Evolutionary conservation across 2,797 vertebrate species (phyloP), one percentile per base, ranked within the genome.

Genomic region (Pangasius macronema): DNA sequence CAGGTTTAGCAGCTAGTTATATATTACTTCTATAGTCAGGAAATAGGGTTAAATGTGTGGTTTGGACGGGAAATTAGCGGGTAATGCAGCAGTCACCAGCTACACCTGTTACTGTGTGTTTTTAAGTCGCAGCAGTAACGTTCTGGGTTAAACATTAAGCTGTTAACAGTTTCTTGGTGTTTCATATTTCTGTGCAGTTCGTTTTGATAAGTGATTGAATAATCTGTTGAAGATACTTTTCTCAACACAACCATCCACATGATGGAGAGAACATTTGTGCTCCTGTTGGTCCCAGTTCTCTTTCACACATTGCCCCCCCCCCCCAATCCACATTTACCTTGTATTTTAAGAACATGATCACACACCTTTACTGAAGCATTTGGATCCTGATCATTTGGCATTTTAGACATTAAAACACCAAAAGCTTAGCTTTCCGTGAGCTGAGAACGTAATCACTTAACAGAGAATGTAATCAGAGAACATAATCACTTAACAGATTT

Each of bases 81-180:
- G n/a, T 13, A 68, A 83, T 67, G 82, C 82, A 68, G 63, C 63
- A 63, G 68, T 83, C 82, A 83, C 46, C 2, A 36, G 63, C 46
- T 81, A 14, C 39, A 10, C 39, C 59, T 22, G 81, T 51, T 63
- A 10, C n/a, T 22, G 18, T 53, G 18, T 67, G n/a, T 68, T 83
- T 83, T 49, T 14, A 33, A 67, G 46, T 67, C 16, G 22, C n/a
- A 14, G n/a, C 42, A 49, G 9, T 33, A 33, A 11, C 2, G 59
- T 30, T 49, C 42, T 30, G 39, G 59, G 30, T 59, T 59, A 22
- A 22, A 5, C 2, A 0, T 5, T 67, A 5, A 51, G 20, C 46
- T 30, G 30, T 63, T 0, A 49, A 1, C 55, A 42, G 2, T 39
- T 80, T 77, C n/a, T 16, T 77, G n/a, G 2, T 39, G 36, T 39